Evolutionary conservation across 2,888 invertebrate genomes (phyloP), one percentile per base, ranked within the genome.

Genomic region (Exephanes ischioxanthus): DNA sequence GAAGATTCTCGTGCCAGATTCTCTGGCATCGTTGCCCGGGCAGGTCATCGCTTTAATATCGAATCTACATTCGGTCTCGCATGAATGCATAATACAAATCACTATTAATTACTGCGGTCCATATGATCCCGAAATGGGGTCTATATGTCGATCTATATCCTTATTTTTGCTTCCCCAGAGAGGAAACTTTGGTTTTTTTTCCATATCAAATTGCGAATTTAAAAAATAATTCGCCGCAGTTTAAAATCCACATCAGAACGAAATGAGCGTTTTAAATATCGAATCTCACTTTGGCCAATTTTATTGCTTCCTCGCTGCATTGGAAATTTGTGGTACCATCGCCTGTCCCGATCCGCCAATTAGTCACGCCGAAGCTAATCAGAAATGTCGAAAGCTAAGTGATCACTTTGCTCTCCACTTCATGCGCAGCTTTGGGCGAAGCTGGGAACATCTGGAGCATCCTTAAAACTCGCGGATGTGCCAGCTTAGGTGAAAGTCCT

Each of bases 401-500:
- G 79, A 76, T 61, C 55, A 37, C 48, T 67, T 67, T 84, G 78
- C 61, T 16, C 45, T 33, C 41, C 58, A 45, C 33, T 82, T 79
- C 71, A 11, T 45, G 41, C 51, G 30, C 76, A 76, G 82, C 80
- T 83, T 68, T 75, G 33, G 22, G 82, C 66, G 58, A 75, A 85
- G 66, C 58, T 67, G 30, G 14, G 66, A 85, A 85, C 67, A 82
- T 85, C 82, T 72, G 82, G 71, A 19, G 75, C 51, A 53, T 66
- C 37, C 80, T 79, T 81, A 80, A 37, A 0, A 37, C 7, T 37
- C 37, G 37, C 37, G 37, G 37, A 37, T 89, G 89, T 90, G 91
- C 90, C 90, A 91, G 92, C 90, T 91, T 91, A 86, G 84, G 88
- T 88, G 90, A 89, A 90, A 91, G 88, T 89, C 87, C 89, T 86